Percentiles rank a stretch among this genome's conserved stretches.
Conservation (phyloP, 2,113 vertebrate genomes). For the Psittacula cyanocephala region DNA sequence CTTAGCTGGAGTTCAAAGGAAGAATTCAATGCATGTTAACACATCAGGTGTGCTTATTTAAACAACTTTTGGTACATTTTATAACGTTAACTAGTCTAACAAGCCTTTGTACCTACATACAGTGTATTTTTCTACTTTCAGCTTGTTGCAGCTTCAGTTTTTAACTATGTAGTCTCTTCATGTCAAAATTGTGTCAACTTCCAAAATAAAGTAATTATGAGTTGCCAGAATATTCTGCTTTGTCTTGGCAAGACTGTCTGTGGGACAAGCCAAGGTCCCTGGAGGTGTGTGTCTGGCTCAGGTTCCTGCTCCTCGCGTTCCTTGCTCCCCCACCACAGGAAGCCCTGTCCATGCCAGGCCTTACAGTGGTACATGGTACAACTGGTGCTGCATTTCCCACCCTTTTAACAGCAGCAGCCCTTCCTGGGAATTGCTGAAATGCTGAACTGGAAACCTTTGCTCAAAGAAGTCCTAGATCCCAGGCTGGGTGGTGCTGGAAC, state of each 20-base stretch:
- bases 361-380: background rate
- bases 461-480: background rate
- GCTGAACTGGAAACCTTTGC: background rate
- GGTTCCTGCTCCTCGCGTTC: background rate
- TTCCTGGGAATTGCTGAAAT: background rate
- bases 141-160: constrained; percentile 38
- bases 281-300: background rate
- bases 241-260: background rate
- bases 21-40: background rate
- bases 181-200: background rate
- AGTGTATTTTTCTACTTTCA: constrained; percentile 62
- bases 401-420: background rate
- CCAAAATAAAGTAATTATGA: constrained; percentile 43
- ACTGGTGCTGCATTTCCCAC: background rate
- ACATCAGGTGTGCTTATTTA: background rate
- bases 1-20: background rate
- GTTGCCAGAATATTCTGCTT: background rate
- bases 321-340: accelerated
- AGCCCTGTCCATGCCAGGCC: accelerated
- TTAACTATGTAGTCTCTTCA: background rate
- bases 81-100: background rate
- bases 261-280: background rate
- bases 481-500: background rate
- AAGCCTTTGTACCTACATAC: constrained; percentile 34
- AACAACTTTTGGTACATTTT: constrained; percentile 46